Base-by-base conservation (phyloP, 2,113 vertebrate species). In the Dinomys branickii region DNA sequence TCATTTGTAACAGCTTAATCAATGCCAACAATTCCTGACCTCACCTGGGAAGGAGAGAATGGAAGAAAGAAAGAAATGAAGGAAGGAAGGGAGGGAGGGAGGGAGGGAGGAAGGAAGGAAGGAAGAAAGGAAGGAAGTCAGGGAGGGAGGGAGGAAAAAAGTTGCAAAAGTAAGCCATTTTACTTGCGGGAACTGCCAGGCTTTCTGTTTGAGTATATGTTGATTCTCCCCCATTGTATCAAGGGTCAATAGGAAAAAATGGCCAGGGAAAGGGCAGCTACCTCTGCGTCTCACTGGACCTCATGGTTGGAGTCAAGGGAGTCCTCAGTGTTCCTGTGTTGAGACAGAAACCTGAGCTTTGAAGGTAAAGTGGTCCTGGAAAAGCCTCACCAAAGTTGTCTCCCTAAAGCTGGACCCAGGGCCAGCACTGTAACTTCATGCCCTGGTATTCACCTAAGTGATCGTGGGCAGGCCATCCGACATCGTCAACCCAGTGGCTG, bases 191-290 rank as follows among this genome's bases (percentile, higher is more conserved):
- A 65, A 52, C 22, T 87, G 56, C 3, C 69, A 33, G 71, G 58
- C n/a, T 94, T 59, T 67, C 24, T 63, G 17, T 54, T 35, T 67
- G 28, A 50, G 88, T 85, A 80, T 54, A 84, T 59, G 24, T 89
- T 85, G 56, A 61, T 81, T 82, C 38, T 65, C 38, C 20, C 61
- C 28, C 56, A n/a, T 47, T 30, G 0, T 52, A 88, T 35, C 58
- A 69, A 89, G 54, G 52, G 88, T 11, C n/a, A 77, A 26, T 67
- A 65, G 67, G 67, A 90, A 84, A 38, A 90, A 92, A 92, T 56
- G 28, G 4, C 24, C 24, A 7, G 5, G 8, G 41, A 28, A 47
- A 77, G 41, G 26, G 24, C 5, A 11, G 11, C 24, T 7, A 26
- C 3, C 73, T 77, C 26, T 28, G 41, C 11, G 28, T 73, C 93